These are phyloP conservation scores for Aldrovandia affinis DNA, from an alignment of 2,797 vertebrate species.

Conservation along the genomic window DNA sequence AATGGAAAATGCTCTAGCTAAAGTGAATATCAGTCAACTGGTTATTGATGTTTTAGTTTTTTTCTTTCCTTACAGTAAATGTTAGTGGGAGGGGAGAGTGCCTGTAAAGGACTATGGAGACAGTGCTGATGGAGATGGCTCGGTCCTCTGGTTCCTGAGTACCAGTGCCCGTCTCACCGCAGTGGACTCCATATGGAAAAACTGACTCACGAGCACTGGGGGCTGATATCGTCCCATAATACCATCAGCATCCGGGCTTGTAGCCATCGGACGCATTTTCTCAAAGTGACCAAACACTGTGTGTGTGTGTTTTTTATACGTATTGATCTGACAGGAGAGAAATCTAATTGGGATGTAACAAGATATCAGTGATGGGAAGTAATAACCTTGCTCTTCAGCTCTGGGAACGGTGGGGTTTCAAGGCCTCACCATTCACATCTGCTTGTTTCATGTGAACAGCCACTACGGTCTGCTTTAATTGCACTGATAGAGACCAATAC, in stretches of 20 bases:
- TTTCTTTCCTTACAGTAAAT: constrained; percentile 59
- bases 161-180: constrained; percentile 62
- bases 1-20: constrained; percentile 15
- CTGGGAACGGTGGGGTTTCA: constrained; percentile 48
- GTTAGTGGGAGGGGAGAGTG: constrained; percentile 63
- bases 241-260: constrained; percentile 55
- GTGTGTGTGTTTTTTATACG: constrained; percentile 41
- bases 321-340: constrained; percentile 67
- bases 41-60: constrained; percentile 43
- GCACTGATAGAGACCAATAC: not conserved
- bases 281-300: constrained; percentile 59
- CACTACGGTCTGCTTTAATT: not conserved
- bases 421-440: constrained; percentile 25
- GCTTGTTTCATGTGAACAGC: constrained; percentile 31
- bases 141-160: not conserved
- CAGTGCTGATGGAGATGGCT: not conserved
- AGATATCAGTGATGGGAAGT: constrained; percentile 38
- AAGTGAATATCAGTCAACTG: constrained; percentile 17
- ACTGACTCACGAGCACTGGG: constrained; percentile 55
- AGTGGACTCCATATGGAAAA: constrained; percentile 63
- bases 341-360: constrained; percentile 64
- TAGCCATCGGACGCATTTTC: constrained; percentile 71
- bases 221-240: constrained; percentile 68
- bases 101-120: not conserved
- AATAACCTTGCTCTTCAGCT: constrained; percentile 14